Percentiles rank a stretch among this genome's conserved stretches.
Conservation (phyloP, 1,140 invertebrate genomes). For the Drosophila bifasciata region DNA sequence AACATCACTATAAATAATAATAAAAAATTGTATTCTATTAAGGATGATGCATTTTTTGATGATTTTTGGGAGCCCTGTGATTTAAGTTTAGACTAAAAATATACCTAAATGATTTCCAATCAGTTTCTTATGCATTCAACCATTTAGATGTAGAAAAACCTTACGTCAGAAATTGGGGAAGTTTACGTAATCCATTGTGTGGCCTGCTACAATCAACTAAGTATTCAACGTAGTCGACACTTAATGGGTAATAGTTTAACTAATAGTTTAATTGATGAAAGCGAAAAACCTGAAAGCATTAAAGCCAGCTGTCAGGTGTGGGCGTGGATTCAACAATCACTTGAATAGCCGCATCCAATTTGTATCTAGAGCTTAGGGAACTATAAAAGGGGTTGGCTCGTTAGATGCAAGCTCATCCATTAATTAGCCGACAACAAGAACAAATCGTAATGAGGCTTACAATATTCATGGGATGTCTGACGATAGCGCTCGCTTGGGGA, state of each 20-base stretch:
- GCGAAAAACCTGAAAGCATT: conserved; percentile 19
- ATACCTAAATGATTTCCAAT: no score
- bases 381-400: conserved; percentile 23
- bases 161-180: no score
- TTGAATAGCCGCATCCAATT: conserved; percentile 7
- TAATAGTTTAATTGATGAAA: conserved; percentile 18
- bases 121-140: no score
- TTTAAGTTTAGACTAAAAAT: no score
- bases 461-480: not conserved
- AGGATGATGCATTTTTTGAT: not conserved
- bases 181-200: no score
- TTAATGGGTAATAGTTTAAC: conserved; percentile 1
- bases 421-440: conserved; percentile 17
- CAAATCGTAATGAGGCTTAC: conserved; percentile 20
- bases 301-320: conserved; percentile 9
- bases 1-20: conserved; percentile 34
- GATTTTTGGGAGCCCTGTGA: no score
- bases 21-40: conserved; percentile 27
- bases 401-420: conserved; percentile 22
- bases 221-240: not conserved
- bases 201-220: no score
- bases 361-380: conserved; percentile 13
- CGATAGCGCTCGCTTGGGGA: conserved; percentile 11
- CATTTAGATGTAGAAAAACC: no score
- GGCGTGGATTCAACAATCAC: conserved; percentile 17